A percentile compares a stretch with the other conserved stretches of the same genome.
Evolutionary conservation across 2,797 vertebrate genomes (phyloP).

Genomic region (Liparis tanakae): DNA sequence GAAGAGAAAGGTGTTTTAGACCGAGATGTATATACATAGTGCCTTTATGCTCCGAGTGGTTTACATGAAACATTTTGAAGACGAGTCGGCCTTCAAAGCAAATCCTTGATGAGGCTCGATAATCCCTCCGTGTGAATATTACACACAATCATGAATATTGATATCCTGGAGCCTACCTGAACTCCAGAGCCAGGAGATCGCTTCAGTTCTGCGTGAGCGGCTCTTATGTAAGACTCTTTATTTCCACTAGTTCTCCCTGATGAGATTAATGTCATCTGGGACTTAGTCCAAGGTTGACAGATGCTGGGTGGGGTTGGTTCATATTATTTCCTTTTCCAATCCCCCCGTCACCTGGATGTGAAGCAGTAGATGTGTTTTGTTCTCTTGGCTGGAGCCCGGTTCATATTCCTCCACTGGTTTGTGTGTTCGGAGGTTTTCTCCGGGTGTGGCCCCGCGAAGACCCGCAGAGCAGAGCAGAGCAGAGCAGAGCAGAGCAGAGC

Average conservation of each 20-base stretch:
- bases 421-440: constrained; percentile 4
- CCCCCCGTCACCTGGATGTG: constrained; percentile 2
- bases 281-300: constrained; percentile 24
- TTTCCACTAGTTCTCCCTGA: constrained; percentile 8
- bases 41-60: neutral
- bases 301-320: constrained; percentile 2
- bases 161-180: neutral
- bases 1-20: neutral
- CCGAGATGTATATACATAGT: neutral
- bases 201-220: neutral
- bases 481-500: no score
- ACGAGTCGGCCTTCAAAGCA: neutral
- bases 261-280: constrained; percentile 3
- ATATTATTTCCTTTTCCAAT: constrained; percentile 10
- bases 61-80: constrained; percentile 3
- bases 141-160: neutral
- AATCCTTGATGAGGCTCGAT: neutral
- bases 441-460: constrained; percentile 1
- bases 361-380: constrained; percentile 2
- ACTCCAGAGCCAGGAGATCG: neutral
- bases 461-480: neutral
- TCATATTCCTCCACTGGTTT: neutral
- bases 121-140: neutral
- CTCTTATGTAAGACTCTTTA: constrained; percentile 9
- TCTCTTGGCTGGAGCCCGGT: neutral